A percentile compares a stretch with the other conserved stretches of the same genome.
These are phyloP conservation scores for Aleiodes sp. DNA, from an alignment of 1,140 invertebrate species.

Conservation along the genomic window DNA sequence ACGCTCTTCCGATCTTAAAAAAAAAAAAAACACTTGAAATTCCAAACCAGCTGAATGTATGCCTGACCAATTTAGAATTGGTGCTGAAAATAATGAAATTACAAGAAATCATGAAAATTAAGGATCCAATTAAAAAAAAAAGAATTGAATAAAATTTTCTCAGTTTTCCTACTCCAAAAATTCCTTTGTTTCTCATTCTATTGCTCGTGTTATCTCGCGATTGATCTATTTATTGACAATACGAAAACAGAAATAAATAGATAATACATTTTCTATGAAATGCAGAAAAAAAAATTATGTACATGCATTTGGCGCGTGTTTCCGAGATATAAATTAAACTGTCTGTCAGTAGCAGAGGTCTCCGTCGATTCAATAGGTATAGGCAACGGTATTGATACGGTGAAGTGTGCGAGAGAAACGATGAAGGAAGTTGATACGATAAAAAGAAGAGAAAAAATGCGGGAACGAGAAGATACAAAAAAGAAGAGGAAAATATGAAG, in stretches of 20 bases:
- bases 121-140: too few species aligned
- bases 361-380: background rate
- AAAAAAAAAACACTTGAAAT: too few species aligned
- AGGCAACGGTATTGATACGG: background rate
- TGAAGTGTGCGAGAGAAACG: background rate
- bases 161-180: too few species aligned
- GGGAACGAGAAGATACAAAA: background rate
- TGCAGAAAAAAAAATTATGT: background rate
- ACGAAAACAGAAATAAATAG: background rate
- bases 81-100: too few species aligned
- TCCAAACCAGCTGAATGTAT: too few species aligned
- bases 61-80: too few species aligned
- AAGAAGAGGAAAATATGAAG: background rate
- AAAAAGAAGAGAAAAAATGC: background rate
- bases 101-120: too few species aligned
- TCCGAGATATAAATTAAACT: conserved; percentile 13
- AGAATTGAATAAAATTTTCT: too few species aligned
- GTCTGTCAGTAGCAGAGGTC: conserved; percentile 11
- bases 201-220: too few species aligned
- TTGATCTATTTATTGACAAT: too few species aligned
- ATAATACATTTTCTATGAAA: background rate
- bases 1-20: too few species aligned
- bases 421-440: background rate
- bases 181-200: too few species aligned
- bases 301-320: conserved; percentile 15